These are phyloP conservation scores for Arctocebus calabarensis DNA, from an alignment of 2,797 vertebrate genomes.

Conservation along the genomic window DNA sequence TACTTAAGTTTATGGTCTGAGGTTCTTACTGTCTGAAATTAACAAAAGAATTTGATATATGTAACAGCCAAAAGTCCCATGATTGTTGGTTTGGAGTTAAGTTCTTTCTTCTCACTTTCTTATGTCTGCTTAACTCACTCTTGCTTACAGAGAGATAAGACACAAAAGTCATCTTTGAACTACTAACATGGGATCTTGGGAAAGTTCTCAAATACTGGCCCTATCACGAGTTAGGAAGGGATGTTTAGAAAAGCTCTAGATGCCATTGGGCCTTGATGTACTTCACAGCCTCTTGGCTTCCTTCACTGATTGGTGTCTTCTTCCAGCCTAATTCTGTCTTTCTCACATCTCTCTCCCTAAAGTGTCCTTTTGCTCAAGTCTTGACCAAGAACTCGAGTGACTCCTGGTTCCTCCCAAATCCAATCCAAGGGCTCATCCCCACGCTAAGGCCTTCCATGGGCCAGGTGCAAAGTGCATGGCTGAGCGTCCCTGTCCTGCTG, in stretches of 20 bases:
- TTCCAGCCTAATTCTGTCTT: no score
- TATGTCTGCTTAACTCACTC: neutral
- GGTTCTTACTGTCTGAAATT: neutral
- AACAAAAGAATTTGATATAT: neutral
- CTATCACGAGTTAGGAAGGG: neutral
- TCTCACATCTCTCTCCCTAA: neutral
- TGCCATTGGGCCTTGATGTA: neutral
- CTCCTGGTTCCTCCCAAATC: neutral
- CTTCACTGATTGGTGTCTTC: neutral
- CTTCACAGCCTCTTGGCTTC: neutral
- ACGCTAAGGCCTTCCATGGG: no score
- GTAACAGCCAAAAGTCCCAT: neutral
- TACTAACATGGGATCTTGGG: neutral
- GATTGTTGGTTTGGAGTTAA: neutral
- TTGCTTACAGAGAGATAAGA: neutral
- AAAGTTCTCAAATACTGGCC: neutral
- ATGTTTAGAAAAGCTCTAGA: neutral
- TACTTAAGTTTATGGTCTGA: neutral
- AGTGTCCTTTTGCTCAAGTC: neutral
- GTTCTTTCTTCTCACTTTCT: neutral
- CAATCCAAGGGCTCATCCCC: neutral
- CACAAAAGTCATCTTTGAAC: neutral
- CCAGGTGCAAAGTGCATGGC: neutral
- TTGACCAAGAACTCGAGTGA: neutral
- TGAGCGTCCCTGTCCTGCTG: rapidly evolving